phyloP scores from a whole-genome alignment of 2,888 invertebrate genomes.

The Aphodius granarius region DNA sequence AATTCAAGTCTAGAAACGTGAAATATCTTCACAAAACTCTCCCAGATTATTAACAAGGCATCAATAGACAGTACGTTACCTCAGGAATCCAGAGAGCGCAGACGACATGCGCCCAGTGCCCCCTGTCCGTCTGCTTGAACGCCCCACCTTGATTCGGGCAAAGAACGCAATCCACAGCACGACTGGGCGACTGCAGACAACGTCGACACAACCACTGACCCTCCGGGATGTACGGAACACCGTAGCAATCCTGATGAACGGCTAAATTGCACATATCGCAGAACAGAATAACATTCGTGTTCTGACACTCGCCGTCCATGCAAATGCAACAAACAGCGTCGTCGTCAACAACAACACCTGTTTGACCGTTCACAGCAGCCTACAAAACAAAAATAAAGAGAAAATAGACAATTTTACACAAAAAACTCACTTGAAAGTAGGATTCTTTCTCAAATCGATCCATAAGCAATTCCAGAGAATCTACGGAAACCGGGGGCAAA shows the following conservation, averaged over 20 bases:
- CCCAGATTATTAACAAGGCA: too few relatives aligned
- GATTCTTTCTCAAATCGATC: constrained; percentile 98
- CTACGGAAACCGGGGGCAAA: constrained; percentile 77
- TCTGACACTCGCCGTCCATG: constrained; percentile 98
- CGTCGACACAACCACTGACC: constrained; percentile 93
- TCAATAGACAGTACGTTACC: too few relatives aligned
- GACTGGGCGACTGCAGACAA: constrained; percentile 94
- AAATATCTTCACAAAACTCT: too few relatives aligned
- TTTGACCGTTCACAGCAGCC: constrained; percentile 70
- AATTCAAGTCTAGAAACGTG: too few relatives aligned
- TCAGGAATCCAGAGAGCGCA: constrained; percentile 99
- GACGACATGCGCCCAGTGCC: constrained; percentile 97
- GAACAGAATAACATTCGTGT: constrained; percentile 97
- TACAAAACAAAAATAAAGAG: constrained; percentile 28
- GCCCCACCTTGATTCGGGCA: constrained; percentile 98
- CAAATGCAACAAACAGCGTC: constrained; percentile 99
- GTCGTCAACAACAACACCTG: constrained; percentile 85
- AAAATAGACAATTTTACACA: not conserved
- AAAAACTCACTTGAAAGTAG: constrained; percentile 74
- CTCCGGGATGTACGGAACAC: constrained; percentile 65
- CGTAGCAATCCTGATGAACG: constrained; percentile 99
- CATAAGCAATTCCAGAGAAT: constrained; percentile 94
- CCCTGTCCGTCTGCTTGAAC: constrained; percentile 95
- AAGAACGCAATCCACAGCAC: constrained; percentile 95
- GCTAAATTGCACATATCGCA: constrained; percentile 99